Base-by-base conservation (phyloP, 2,888 invertebrate species). In the Morpho helenor region DNA sequence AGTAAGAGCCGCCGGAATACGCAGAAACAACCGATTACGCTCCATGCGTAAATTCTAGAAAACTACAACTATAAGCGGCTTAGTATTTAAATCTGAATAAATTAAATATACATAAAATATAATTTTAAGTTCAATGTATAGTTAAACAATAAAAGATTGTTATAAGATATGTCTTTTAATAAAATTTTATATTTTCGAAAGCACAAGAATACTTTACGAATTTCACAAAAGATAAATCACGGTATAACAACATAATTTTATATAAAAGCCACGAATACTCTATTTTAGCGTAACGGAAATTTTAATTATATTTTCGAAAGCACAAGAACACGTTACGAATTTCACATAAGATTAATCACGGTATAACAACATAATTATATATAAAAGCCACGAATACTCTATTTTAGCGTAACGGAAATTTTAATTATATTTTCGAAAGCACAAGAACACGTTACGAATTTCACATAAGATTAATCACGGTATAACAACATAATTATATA, bases 1-100 rank as follows among this genome's bases (percentile, higher is more conserved):
- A 59, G 87, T 97, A 42, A 88, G 96, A 60, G 93, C 92, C 70
- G 84, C 93, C 69, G 94, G 91, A 42, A 91, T 95, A 71, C 83
- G 85, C 42, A 85, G 93, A 69, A 94, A 94, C 71, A 95, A 95
- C 78, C 87, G 91, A 70, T 78, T 94, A 54, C 77, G 87, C 2
- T 90, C 93, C 66, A 79, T 94, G 67, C 92, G 90, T 65, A 93
- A 91, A 73, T 94, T 94, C 82, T 95, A 80, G 62, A 41, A 16
- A n/a, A 22, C 16, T 41, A 9, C 42, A 9, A 43, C 42, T 3
- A 43, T 7, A 31, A 31, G 4, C 31, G 31, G 31, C 1, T 5
- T 31, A 31, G 31, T 5, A 4, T 23, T 23, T 31, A 31, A 31
- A 31, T 1, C 3, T 31, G 16, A 31, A 31, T 31, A 31, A 31